A percentile compares a stretch with the other conserved stretches of the same genome.
Conservation (phyloP, 2,797 vertebrate species). For the Setipinna tenuifilis region DNA sequence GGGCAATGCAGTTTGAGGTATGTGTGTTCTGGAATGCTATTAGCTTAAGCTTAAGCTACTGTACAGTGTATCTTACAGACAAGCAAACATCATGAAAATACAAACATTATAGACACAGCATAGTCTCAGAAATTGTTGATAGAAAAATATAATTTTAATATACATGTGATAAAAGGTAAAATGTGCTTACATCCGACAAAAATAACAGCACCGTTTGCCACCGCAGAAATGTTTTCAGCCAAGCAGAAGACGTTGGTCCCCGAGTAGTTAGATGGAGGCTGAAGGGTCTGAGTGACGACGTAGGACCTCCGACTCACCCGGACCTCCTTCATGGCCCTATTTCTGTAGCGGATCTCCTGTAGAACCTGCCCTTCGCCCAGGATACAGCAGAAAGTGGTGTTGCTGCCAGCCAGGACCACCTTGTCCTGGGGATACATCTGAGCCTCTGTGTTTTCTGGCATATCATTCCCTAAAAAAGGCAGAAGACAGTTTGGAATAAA, state of each 20-base stretch:
- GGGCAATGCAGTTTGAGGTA: background rate
- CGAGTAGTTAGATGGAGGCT: rapidly evolving
- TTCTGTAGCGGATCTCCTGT: slow-evolving; percentile 8
- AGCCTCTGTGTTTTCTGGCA: slow-evolving; percentile 35
- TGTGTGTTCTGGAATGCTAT: too few relatives aligned
- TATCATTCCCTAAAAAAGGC: slow-evolving; percentile 64
- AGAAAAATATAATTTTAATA: background rate
- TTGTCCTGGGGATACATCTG: slow-evolving; percentile 66
- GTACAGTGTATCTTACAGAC: background rate
- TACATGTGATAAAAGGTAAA: background rate
- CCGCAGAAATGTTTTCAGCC: rapidly evolving
- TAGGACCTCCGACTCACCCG: slow-evolving; percentile 70
- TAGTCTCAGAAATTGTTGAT: too few relatives aligned
- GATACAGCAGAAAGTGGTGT: slow-evolving; percentile 76
- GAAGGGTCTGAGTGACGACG: slow-evolving; percentile 51
- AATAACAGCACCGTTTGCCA: slow-evolving; percentile 59
- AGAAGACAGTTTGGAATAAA: background rate
- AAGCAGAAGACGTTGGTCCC: slow-evolving; percentile 66
- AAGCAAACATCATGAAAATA: background rate
- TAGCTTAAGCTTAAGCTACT: background rate
- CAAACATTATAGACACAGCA: background rate
- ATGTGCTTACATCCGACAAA: slow-evolving; percentile 78
- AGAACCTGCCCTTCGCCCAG: slow-evolving; percentile 59
- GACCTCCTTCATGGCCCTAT: slow-evolving; percentile 33
- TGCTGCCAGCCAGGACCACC: slow-evolving; percentile 64